These are phyloP conservation scores for Teleogryllus occipitalis DNA, from an alignment of 1,140 invertebrate species.

Conservation along the genomic window DNA sequence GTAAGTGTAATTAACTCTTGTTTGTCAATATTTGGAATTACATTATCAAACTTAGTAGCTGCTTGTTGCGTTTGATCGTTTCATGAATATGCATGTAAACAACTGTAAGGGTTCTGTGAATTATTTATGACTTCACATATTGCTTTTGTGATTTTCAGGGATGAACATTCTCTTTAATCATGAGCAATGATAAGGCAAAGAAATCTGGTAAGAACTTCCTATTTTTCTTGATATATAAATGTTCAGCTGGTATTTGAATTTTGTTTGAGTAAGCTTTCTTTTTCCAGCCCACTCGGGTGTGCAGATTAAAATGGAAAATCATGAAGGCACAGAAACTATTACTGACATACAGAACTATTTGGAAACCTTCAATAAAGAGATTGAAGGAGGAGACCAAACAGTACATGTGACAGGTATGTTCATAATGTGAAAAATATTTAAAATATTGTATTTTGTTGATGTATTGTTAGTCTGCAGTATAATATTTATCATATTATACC, in stretches of 20 bases:
- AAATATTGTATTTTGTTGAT: background rate
- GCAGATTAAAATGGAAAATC: slow-evolving; percentile 34
- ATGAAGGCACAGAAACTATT: slow-evolving; percentile 43
- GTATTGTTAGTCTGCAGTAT: background rate
- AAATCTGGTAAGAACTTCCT: slow-evolving; percentile 17
- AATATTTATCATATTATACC: background rate
- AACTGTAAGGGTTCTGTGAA: too few species aligned
- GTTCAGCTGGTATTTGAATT: background rate
- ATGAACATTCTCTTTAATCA: slow-evolving; percentile 9
- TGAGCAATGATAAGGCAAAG: slow-evolving; percentile 18
- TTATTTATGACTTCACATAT: too few species aligned
- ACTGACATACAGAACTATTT: slow-evolving; percentile 76
- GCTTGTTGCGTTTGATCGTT: too few species aligned
- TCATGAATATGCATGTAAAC: too few species aligned
- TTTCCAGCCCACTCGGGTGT: slow-evolving; percentile 14
- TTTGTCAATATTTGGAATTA: too few species aligned
- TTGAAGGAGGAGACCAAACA: slow-evolving; percentile 49
- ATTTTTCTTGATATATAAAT: background rate
- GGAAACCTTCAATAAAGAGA: slow-evolving; percentile 78
- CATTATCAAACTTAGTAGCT: too few species aligned
- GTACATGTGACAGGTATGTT: slow-evolving; percentile 42
- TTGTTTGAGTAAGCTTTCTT: slow-evolving; percentile 6
- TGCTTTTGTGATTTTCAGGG: slow-evolving; percentile 13
- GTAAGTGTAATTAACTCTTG: too few species aligned
- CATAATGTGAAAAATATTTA: background rate